Conservation (phyloP, 2,888 invertebrate genomes). For the Xestia rhomboidea region DNA sequence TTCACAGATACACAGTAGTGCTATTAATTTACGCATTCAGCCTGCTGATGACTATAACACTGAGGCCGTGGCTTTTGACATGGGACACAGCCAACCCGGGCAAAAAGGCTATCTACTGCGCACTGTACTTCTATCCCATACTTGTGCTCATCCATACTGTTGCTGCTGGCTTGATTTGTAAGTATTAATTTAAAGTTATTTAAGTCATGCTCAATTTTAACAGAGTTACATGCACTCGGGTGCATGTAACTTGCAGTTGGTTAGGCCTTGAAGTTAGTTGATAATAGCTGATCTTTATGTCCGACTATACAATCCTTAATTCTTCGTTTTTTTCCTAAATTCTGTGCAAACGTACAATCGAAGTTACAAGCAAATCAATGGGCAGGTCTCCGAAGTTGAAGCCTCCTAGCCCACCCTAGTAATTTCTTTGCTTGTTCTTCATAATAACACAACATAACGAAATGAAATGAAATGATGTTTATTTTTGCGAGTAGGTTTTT, state of each 20-base stretch:
- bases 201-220: background rate
- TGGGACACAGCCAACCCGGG: conserved; percentile 92
- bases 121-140: conserved; percentile 98
- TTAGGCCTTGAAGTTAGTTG: background rate
- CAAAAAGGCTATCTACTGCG: conserved; percentile 96
- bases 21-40: conserved; percentile 97
- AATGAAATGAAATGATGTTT: no score
- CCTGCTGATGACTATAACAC: conserved; percentile 94
- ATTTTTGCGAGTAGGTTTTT: no score
- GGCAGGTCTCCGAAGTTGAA: background rate
- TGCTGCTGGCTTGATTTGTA: conserved; percentile 97
- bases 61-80: conserved; percentile 94
- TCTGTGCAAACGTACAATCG: background rate
- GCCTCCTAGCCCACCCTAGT: background rate
- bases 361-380: background rate
- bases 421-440: background rate
- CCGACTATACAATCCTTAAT: background rate
- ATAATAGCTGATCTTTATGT: background rate
- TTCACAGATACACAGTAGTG: conserved; percentile 96
- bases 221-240: background rate
- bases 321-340: background rate
- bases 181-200: conserved; percentile 79
- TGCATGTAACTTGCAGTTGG: background rate
- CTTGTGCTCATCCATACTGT: conserved; percentile 96
- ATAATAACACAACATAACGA: background rate